Evolutionary conservation across 1,140 invertebrate genomes (phyloP).

Genomic region (Drosophila sp.): DNA sequence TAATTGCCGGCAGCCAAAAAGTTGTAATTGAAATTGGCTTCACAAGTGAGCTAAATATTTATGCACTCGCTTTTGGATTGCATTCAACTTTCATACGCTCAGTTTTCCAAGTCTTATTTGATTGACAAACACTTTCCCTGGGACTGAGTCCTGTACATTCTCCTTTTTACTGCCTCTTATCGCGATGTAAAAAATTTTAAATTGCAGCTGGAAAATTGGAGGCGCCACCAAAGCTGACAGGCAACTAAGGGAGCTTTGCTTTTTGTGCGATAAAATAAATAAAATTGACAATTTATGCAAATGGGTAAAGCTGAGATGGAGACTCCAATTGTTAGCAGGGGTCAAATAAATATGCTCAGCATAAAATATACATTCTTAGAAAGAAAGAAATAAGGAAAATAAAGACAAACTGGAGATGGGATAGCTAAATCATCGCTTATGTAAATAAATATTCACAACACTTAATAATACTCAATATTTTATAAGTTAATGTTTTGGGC

Average conservation of each 20-base stretch:
- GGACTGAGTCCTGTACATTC: not conserved
- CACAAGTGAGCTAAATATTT: slow-evolving; percentile 15
- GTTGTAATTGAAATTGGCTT: slow-evolving; percentile 43
- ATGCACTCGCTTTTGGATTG: slow-evolving; percentile 24
- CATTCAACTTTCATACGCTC: slow-evolving; percentile 21
- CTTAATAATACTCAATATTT: too few relatives aligned
- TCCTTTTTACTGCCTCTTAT: slow-evolving; percentile 6
- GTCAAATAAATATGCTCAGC: slow-evolving; percentile 69
- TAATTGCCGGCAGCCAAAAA: slow-evolving; percentile 38
- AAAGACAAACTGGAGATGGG: not conserved
- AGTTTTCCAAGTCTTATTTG: not conserved
- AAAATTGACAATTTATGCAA: slow-evolving; percentile 82
- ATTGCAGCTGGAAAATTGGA: slow-evolving; percentile 44
- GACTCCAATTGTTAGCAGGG: slow-evolving; percentile 25
- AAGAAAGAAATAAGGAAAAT: slow-evolving; percentile 2
- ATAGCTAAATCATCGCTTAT: slow-evolving; percentile 19
- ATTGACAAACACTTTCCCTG: slow-evolving; percentile 6
- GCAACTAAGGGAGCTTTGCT: slow-evolving; percentile 38
- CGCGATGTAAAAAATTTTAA: slow-evolving; percentile 42
- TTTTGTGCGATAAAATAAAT: slow-evolving; percentile 75
- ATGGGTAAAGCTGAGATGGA: slow-evolving; percentile 30
- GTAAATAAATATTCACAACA: not conserved
- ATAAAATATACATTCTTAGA: slow-evolving; percentile 24
- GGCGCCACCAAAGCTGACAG: slow-evolving; percentile 40
- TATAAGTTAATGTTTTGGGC: too few relatives aligned